Conservation (phyloP, 2,888 invertebrate species). For the Torymus auratus region DNA sequence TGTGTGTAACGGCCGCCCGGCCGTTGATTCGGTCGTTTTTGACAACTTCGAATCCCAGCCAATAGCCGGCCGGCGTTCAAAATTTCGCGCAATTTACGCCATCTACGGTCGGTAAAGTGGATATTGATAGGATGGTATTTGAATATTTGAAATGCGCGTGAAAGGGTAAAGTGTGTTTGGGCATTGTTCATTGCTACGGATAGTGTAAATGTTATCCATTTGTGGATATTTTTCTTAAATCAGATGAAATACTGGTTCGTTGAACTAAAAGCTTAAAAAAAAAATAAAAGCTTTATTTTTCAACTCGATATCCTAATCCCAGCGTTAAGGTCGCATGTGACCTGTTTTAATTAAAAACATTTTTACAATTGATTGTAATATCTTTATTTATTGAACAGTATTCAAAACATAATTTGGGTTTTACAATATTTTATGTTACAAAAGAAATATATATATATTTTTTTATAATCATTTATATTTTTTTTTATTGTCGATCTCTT, state of each 20-base stretch:
- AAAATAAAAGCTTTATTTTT: too few relatives aligned
- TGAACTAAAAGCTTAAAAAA: too few relatives aligned
- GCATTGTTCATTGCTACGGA: too few relatives aligned
- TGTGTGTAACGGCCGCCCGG: slow-evolving; percentile 41
- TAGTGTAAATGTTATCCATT: too few relatives aligned
- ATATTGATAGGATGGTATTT: too few relatives aligned
- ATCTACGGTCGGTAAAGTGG: slow-evolving; percentile 16
- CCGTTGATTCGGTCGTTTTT: slow-evolving; percentile 37
- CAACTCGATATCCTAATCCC: too few relatives aligned
- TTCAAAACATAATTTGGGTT: slow-evolving; percentile 48
- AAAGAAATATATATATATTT: slow-evolving; percentile 49
- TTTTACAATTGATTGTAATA: slow-evolving; percentile 44
- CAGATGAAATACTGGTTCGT: too few relatives aligned
- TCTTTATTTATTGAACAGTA: slow-evolving; percentile 52
- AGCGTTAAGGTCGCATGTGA: not conserved
- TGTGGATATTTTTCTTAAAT: too few relatives aligned
- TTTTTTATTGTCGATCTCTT: slow-evolving; percentile 53
- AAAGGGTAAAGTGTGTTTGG: too few relatives aligned
- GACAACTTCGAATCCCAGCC: slow-evolving; percentile 53
- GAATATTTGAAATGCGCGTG: too few relatives aligned
- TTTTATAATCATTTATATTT: slow-evolving; percentile 50
- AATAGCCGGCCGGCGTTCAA: slow-evolving; percentile 40
- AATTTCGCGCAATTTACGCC: slow-evolving; percentile 8
- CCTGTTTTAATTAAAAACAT: not conserved
- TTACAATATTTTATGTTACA: slow-evolving; percentile 46